Evolutionary conservation across 1,140 invertebrate species (phyloP), one percentile per base, ranked within the genome.

Genomic region (Philotrypesis tridentata): DNA sequence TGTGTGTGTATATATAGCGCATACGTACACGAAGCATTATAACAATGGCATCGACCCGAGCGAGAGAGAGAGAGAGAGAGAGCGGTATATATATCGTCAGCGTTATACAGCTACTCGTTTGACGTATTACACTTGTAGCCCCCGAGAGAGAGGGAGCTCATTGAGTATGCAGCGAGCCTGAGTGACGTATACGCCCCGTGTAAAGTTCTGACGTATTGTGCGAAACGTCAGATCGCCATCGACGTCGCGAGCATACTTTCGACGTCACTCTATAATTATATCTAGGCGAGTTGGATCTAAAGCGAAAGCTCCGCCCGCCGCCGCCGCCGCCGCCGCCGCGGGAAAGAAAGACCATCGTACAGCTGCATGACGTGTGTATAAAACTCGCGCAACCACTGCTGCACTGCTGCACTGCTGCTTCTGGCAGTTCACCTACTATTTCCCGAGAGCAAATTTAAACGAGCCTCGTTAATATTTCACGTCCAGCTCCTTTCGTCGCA

Each of bases 101-200:
- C 63, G 23, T 3, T 14, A 63, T 5, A 9, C 9, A 37, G 4
- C 33, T 37, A 9, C 3, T 29, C 61, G 29, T 65, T 14, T 68
- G 65, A 68, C 65, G 65, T n/a, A n/a, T 31, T 31, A 31, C 67
- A 7, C 67, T 29, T 70, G 67, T 70, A 37, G 33, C 9, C 4
- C 33, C 4, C 33, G 9, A 37, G 33, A 5, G 33, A 70, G 29
- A 29, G 9, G 33, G 67, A 70, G 29, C 67, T 70, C 67, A 70
- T 70, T 70, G 11, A 33, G 17, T 70, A 70, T 70, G 67, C 67
- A 65, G 55, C 61, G 61, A 65, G 25, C 9, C 61, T 65, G 25
- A 1, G 67, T 37, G 67, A 37, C 29, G 31, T 37, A n/a, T 25
- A 67, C 5, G 63, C 25, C 63, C 25, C 21, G 48, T 55, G 48